These are phyloP conservation scores for Cacoxenus indagator DNA, from an alignment of 2,888 invertebrate genomes.

Conservation along the genomic window DNA sequence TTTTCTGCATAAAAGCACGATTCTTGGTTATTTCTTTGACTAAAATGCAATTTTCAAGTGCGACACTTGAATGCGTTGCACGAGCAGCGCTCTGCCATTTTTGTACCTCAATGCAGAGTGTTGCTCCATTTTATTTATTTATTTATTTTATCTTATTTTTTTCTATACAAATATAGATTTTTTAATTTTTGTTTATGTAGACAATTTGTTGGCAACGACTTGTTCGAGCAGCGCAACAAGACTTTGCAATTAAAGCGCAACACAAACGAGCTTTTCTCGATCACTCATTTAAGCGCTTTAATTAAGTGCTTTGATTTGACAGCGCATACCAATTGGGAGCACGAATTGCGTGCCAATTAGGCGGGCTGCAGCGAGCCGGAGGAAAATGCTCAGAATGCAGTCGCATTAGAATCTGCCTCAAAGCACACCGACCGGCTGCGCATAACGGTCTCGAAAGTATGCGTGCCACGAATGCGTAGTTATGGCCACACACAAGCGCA, in stretches of 20 bases:
- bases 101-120: not conserved
- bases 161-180: not conserved
- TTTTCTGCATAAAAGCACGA: conserved; percentile 16
- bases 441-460: conserved; percentile 41
- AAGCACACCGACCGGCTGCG: conserved; percentile 29
- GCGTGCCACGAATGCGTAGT: conserved; percentile 50
- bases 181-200: not conserved
- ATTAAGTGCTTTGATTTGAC: conserved; percentile 55
- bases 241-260: conserved; percentile 35
- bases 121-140: not conserved
- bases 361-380: not conserved
- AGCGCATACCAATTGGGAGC: conserved; percentile 47
- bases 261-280: conserved; percentile 8
- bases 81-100: not conserved
- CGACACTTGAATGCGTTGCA: conserved; percentile 1
- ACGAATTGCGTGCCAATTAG: conserved; percentile 62
- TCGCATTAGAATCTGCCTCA: not conserved
- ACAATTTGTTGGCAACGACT: not conserved
- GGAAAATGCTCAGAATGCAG: conserved; percentile 6
- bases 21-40: not conserved
- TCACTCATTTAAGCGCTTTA: conserved; percentile 44
- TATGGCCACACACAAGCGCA: conserved; percentile 41
- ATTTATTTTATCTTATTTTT: not conserved
- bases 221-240: conserved; percentile 21
- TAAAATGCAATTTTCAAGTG: conserved; percentile 20